These are phyloP conservation scores for Odocoileus hemionus DNA, from an alignment of 2,113 vertebrate species.

Conservation along the genomic window DNA sequence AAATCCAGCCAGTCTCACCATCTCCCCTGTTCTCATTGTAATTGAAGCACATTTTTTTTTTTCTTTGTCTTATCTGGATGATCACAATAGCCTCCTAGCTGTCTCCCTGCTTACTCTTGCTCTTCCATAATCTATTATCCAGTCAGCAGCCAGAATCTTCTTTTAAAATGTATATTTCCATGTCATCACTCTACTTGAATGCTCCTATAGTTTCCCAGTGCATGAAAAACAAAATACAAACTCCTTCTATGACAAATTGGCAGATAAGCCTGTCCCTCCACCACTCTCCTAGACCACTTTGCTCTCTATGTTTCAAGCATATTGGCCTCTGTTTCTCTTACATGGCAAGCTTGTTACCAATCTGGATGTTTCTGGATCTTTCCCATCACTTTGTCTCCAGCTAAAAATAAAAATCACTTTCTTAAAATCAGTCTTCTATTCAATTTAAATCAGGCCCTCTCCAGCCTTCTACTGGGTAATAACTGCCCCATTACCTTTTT, in stretches of 20 bases:
- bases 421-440: neutral
- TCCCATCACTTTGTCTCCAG: neutral
- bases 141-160: neutral
- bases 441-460: neutral
- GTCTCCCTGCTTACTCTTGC: neutral
- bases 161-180: neutral
- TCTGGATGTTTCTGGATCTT: neutral
- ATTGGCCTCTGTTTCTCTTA: neutral
- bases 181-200: neutral
- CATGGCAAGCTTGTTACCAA: neutral
- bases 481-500: neutral
- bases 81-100: neutral
- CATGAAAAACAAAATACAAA: neutral
- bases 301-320: neutral
- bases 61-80: neutral
- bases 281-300: no score
- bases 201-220: neutral
- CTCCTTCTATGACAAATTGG: neutral
- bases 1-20: neutral
- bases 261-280: neutral
- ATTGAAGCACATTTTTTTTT: neutral
- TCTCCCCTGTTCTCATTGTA: rapidly evolving
- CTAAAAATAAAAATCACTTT: neutral
- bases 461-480: neutral
- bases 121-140: neutral